Evolutionary conservation across 2,888 invertebrate genomes (phyloP), one percentile per base, ranked within the genome.

Genomic region (Dyspetes luteomarginatus): DNA sequence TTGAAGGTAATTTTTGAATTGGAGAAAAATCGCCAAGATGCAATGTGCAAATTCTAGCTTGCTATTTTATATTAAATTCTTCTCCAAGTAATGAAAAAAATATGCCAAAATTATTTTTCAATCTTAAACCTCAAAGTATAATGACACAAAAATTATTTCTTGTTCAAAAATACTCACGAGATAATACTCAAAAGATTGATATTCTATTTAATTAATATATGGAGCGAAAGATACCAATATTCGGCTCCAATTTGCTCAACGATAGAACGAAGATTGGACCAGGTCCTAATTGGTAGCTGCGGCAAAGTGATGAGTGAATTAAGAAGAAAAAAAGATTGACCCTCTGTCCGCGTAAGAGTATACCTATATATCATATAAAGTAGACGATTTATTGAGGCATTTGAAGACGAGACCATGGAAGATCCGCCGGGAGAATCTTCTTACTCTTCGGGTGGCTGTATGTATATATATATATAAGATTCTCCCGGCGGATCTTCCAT

Each of bases 371-470:
- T 36, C 62, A 64, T 58, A 24, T 74, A 60, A 62, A 60, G 64
- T 26, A 26, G 69, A 68, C 9, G 65, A 79, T 79, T 79, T 79
- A 79, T 79, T 30, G 67, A 43, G 48, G 74, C 45, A 55, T 65
- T 74, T 58, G 50, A 74, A 64, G 74, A 58, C 69, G 56, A 64
- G 55, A 69, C 58, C 64, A 74, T 43, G 19, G 26, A 69, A 28
- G 74, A 50, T 15, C 50, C 24, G 73, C 55, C 26, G 45, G 9
- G 19, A 19, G 45, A 64, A 48, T 69, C 64, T 26, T 73, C 50
- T 28, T n/a, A 36, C 50, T 62, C 50, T 69, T 69, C 3, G 43
- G 68, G 22, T 12, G 64, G 26, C 30, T 5, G 5, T 12, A 22
- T 12, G 43, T 9, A 7, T 12, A 36, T 19, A 19, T 7, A 24